A percentile compares a stretch with the other conserved stretches of the same genome.
These are phyloP conservation scores for Macrosiphum euphorbiae DNA, from an alignment of 2,888 invertebrate genomes.

Conservation along the genomic window DNA sequence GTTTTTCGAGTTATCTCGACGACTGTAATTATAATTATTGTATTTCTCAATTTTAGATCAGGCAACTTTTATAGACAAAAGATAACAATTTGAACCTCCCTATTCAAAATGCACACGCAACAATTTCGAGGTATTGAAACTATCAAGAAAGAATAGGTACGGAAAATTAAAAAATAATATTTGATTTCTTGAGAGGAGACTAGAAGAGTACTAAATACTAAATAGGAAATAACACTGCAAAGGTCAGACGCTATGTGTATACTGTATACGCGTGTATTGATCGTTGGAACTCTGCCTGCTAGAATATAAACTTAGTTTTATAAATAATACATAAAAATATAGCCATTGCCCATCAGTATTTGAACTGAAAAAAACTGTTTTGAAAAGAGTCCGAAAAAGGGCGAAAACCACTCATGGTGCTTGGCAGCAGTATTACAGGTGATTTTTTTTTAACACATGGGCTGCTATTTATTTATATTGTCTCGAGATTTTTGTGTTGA, in stretches of 20 bases:
- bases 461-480: too few species aligned
- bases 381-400: not conserved
- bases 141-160: not conserved
- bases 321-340: not conserved
- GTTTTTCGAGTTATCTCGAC: too few species aligned
- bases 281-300: not conserved
- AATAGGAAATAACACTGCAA: not conserved
- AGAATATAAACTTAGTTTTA: not conserved
- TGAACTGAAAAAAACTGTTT: not conserved
- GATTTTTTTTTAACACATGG: not conserved
- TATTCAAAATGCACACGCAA: not conserved
- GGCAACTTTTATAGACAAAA: too few species aligned
- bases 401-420: not conserved
- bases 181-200: not conserved
- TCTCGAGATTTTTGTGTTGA: too few species aligned
- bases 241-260: not conserved
- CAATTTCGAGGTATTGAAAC: not conserved
- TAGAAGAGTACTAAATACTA: not conserved
- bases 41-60: too few species aligned
- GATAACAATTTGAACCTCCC: too few species aligned
- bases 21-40: too few species aligned
- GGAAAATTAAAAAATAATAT: not conserved
- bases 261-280: not conserved
- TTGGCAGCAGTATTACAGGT: not conserved
- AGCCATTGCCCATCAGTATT: not conserved